phyloP scores from a whole-genome alignment of 2,113 vertebrate species.

The Xenopus tropicalis region UCB_Xtro_10.0 CM004448.2:45231001-45231500 shows the following conservation, averaged over 20 bases:
- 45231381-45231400: not conserved
- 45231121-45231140: constrained; percentile 34
- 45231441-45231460: constrained; percentile 10
- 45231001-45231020: constrained; percentile 20
- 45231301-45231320: constrained; percentile 2
- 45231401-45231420: constrained; percentile 12
- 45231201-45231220: not conserved
- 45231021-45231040: constrained; percentile 26
- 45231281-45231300: not conserved
- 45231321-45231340: not conserved
- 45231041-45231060: constrained; percentile 17
- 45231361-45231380: constrained; percentile 44
- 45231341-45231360: constrained; percentile 30
- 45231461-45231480: not conserved
- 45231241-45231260: not conserved
- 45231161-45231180: constrained; percentile 26
- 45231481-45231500: not conserved
- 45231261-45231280: not conserved
- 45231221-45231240: not conserved
- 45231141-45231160: constrained; percentile 27
- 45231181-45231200: constrained; percentile 18
- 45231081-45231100: constrained; percentile 18
- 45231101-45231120: constrained; percentile 15
- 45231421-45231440: not conserved
- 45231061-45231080: constrained; percentile 24